These are phyloP conservation scores for Onychomys leucogaster DNA, from an alignment of 2,797 vertebrate genomes.

Conservation along the genomic window DNA sequence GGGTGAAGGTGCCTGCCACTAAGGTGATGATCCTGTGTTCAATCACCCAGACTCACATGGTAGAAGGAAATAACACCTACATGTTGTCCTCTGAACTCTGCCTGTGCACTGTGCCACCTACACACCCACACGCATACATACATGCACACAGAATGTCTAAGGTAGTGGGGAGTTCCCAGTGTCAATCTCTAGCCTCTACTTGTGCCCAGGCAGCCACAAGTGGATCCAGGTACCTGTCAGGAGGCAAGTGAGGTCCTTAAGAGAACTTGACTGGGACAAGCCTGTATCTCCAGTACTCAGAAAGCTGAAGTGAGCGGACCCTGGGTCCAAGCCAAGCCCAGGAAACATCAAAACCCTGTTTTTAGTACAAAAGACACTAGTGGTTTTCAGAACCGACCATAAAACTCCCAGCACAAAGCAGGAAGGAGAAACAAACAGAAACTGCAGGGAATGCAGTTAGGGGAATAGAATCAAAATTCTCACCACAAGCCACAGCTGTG, in stretches of 20 bases:
- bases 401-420: not conserved
- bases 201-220: not conserved
- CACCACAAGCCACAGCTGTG: not conserved
- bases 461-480: not conserved
- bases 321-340: not conserved
- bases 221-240: not conserved
- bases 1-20: not conserved
- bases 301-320: not conserved
- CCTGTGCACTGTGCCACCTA: not conserved
- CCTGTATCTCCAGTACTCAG: not conserved
- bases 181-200: not conserved
- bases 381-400: not conserved
- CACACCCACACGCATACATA: too few species aligned
- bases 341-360: not conserved
- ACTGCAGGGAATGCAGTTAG: not conserved
- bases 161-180: not conserved
- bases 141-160: not conserved
- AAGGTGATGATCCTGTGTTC: not conserved
- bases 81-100: not conserved
- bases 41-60: not conserved
- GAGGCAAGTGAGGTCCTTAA: not conserved
- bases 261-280: not conserved
- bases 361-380: not conserved
- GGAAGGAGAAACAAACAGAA: not conserved
- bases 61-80: not conserved